Evolutionary conservation across 2,113 vertebrate genomes (phyloP), one percentile per base, ranked within the genome.

Genomic region (Chunga burmeisteri): DNA sequence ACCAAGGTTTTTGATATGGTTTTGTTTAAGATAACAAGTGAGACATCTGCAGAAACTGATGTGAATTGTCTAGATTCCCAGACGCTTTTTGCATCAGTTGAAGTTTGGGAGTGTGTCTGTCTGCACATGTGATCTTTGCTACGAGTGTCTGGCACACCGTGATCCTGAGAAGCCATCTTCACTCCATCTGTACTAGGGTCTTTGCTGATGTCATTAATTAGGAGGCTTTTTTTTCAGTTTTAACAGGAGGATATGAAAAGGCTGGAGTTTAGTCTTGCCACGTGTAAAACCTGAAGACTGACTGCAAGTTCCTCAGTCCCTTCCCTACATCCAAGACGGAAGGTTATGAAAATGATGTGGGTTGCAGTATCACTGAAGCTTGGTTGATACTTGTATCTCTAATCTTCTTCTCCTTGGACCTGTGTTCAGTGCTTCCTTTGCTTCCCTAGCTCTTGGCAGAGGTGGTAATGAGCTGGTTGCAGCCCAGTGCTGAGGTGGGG

Each of bases 1-100:
- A 90, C 94, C 95, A 96, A 97, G 95, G 96, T 95, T 98, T 98
- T 95, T 97, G 94, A 96, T 97, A 97, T 5, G 91, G 83, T 82
- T 95, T 92, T 96, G 88, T 96, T 94, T 95, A 93, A 97, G 96
- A 96, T 97, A 93, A 93, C 90, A 88, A 95, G 81, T 81, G 94
- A 97, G 96, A 97, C 95, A 97, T 89, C 96, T 96, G 94, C 81
- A 96, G 91, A 96, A 94, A 96, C 84, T 93, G 94, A 96, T 96
- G 96, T 71, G 91, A 94, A 96, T 91, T 92, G 93, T 93, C 78
- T 94, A 95, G 90, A 94, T 97, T 96, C 88, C 95, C 93, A 96
- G 97, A 97, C 94, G 79, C 82, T 96, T 96, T 92, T 96, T 95
- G 90, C 95, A 94, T 91, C 92, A 88, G 63, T 90, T 0, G 16